Conservation (phyloP, 2,113 vertebrate genomes). For the Acrocephalus kingi region DNA sequence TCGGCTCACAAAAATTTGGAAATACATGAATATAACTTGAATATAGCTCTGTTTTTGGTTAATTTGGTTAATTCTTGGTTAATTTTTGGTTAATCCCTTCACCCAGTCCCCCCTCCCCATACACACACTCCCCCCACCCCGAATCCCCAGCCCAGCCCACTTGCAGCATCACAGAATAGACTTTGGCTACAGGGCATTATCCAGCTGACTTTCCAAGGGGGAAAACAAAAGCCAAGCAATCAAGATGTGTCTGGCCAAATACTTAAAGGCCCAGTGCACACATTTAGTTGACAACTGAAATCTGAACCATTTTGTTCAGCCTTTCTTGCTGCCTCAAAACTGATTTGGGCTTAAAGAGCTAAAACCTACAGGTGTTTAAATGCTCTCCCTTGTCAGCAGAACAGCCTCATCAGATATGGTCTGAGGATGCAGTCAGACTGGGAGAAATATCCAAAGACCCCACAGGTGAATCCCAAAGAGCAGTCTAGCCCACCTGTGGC, state of each 20-base stretch:
- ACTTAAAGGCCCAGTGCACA: conserved; percentile 78
- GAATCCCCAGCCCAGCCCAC: not conserved
- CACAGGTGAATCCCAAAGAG: conserved; percentile 53
- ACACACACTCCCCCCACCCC: not conserved
- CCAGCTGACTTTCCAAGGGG: conserved; percentile 60
- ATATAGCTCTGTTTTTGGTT: not conserved
- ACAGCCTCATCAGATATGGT: conserved; percentile 46
- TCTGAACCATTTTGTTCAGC: conserved; percentile 70
- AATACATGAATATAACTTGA: not conserved
- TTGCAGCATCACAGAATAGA: not conserved
- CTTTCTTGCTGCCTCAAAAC: conserved; percentile 74
- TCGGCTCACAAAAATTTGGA: not conserved
- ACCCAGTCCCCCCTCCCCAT: fast-evolving
- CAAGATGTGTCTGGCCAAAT: conserved; percentile 75
- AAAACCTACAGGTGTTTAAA: conserved; percentile 74
- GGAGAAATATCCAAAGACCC: conserved; percentile 51
- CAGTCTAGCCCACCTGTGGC: conserved; percentile 53
- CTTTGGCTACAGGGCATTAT: conserved; percentile 39
- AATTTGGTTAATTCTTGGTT: not conserved
- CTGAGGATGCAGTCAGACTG: conserved; percentile 54
- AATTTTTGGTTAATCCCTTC: not conserved
- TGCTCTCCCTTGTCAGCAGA: conserved; percentile 71
- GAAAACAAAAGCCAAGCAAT: conserved; percentile 74
- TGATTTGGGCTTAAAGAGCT: conserved; percentile 70
- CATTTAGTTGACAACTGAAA: conserved; percentile 80